Base-by-base conservation (phyloP, 2,888 invertebrate species). In the Petrolisthes manimaculis region DNA sequence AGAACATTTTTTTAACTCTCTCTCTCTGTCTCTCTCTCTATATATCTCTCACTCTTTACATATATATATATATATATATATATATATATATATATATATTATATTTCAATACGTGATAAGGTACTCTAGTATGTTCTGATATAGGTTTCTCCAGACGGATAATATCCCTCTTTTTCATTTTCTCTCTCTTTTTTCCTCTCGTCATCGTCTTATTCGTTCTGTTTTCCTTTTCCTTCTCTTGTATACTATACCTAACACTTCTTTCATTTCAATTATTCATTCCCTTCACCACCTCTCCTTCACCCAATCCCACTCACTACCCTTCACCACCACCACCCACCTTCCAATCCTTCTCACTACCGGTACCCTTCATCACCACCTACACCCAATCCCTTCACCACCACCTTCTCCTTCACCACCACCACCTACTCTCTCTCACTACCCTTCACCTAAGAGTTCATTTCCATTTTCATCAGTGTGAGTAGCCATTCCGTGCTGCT, bases 401-500 rank as follows among this genome's bases (percentile, higher is more conserved):
- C 61, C 81, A 21, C 81, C 54, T 54, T 67, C 51, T 81, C 81
- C 56, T 51, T 67, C 81, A 37, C 61, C 51, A 21, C 51, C 81
- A 37, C 67, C 56, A 56, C 54, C 67, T 67, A 37, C 67, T 51
- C 81, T 61, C 81, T 24, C 81, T 56, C 75, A 56, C 51, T 51
- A 67, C 81, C 69, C 69, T 67, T 67, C 37, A 74, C 83, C 75
- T 14, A 18, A n/a, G 37, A 56, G 75, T 75, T 75, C 75, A 83
- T 83, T 83, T 56, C 83, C 83, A 83, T 83, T 74, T 83, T 74
- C 83, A 83, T 83, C 83, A 75, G 71, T 5, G 14, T 12, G 83
- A 83, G 83, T 83, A 83, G 53, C 83, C 37, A 75, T 75, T 83
- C 67, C 24, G 56, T 24, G 55, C 74, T 55, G 18, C 74, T 55